A percentile compares a stretch with the other conserved stretches of the same genome.
Conservation (phyloP, 2,113 vertebrate genomes). For the Rattus rattus region DNA sequence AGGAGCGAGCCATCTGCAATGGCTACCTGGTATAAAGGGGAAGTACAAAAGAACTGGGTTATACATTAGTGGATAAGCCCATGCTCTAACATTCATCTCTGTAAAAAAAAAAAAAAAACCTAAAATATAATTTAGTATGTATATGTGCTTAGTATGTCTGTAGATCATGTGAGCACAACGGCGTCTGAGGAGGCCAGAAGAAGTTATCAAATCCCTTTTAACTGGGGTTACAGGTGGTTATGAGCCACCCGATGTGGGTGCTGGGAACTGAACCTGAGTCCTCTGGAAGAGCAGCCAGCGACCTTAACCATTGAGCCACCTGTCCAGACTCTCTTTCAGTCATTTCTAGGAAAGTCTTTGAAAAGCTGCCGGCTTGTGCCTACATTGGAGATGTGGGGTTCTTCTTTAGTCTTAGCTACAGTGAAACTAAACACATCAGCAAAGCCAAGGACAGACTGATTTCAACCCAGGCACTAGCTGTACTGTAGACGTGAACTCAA, state of each 20-base stretch:
- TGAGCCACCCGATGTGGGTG: neutral
- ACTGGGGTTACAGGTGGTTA: neutral
- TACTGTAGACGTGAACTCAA: neutral
- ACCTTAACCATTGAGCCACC: neutral
- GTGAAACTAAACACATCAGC: neutral
- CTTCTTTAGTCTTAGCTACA: neutral
- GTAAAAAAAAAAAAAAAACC: neutral
- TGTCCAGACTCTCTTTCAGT: neutral
- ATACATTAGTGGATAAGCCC: too few species aligned
- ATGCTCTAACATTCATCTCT: neutral
- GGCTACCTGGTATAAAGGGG: neutral
- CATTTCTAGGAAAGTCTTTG: neutral
- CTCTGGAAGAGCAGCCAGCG: neutral
- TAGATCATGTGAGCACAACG: neutral
- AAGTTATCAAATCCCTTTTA: neutral
- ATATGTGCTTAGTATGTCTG: neutral
- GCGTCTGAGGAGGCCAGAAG: too few species aligned
- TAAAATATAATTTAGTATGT: neutral
- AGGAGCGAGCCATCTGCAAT: fast-evolving
- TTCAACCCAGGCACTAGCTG: neutral
- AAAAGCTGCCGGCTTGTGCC: neutral
- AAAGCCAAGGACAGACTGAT: neutral
- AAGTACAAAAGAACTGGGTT: fast-evolving
- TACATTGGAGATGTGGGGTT: neutral
- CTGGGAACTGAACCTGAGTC: neutral